Conservation (phyloP, 2,113 vertebrate genomes). For the Gobio gobio region DNA sequence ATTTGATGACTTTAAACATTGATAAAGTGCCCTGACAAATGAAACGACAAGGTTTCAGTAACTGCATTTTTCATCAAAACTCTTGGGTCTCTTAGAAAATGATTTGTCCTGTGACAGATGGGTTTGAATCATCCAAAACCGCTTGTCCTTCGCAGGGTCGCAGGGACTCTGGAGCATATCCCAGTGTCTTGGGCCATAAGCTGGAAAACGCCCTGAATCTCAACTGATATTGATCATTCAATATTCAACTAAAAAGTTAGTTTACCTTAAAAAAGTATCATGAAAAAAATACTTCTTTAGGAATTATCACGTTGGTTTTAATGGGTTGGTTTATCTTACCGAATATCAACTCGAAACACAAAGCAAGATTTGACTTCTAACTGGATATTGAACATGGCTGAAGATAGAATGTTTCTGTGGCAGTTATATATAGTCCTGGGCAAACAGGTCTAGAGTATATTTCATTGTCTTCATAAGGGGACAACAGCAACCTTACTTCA, state of each 20-base stretch:
- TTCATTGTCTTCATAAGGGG: constrained; percentile 7
- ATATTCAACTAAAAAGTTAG: too few species aligned
- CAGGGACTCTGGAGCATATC: too few species aligned
- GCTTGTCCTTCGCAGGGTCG: background rate
- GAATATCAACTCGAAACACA: background rate
- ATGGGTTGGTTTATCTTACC: background rate
- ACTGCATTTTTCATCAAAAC: background rate
- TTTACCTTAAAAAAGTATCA: too few species aligned
- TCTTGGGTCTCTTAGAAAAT: background rate
- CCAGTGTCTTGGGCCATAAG: too few species aligned
- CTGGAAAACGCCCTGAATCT: too few species aligned
- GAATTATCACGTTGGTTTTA: background rate
- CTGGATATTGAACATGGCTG: background rate
- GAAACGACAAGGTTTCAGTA: background rate
- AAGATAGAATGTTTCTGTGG: background rate
- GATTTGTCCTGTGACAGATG: background rate
- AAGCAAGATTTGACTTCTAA: background rate
- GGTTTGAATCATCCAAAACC: background rate
- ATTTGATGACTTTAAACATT: background rate
- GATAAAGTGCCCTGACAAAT: background rate
- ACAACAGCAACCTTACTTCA: constrained; percentile 29
- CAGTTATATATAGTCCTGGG: background rate
- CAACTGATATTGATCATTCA: too few species aligned
- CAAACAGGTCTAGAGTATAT: background rate
- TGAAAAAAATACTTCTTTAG: too few species aligned